A percentile compares a stretch with the other conserved stretches of the same genome.
Conservation (phyloP, 2,888 invertebrate species). For the Endomychus coccineus region DNA sequence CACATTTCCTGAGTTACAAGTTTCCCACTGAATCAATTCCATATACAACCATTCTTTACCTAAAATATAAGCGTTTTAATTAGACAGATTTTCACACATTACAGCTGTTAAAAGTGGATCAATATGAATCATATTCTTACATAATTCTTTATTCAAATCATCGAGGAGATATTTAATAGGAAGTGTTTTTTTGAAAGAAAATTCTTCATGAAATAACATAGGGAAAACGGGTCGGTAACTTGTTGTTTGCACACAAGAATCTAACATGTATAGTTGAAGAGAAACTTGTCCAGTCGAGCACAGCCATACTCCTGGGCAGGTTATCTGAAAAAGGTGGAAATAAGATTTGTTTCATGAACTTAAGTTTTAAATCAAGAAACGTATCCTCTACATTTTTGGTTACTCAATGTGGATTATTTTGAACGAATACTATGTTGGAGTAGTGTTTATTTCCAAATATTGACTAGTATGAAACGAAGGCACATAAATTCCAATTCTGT, state of each 20-base stretch:
- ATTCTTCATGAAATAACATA: slow-evolving; percentile 61
- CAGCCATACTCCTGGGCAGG: slow-evolving; percentile 82
- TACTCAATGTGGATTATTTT: too few species aligned
- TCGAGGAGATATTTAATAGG: slow-evolving; percentile 40
- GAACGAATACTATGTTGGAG: too few species aligned
- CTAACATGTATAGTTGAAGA: slow-evolving; percentile 60
- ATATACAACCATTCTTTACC: slow-evolving; percentile 55
- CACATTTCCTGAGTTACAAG: slow-evolving; percentile 44
- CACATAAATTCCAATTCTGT: too few species aligned
- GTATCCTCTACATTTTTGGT: too few species aligned
- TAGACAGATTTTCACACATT: too few species aligned
- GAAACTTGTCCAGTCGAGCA: slow-evolving; percentile 72
- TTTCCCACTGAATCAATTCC: slow-evolving; percentile 59
- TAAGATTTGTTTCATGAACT: too few species aligned
- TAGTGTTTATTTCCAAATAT: too few species aligned
- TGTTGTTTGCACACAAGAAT: slow-evolving; percentile 61
- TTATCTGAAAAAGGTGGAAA: slow-evolving; percentile 55
- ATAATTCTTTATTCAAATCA: slow-evolving; percentile 44
- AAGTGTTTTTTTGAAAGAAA: slow-evolving; percentile 59
- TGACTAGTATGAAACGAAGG: too few species aligned
- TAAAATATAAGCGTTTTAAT: slow-evolving; percentile 33
- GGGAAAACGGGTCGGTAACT: slow-evolving; percentile 64
- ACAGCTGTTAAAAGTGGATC: too few species aligned
- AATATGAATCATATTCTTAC: too few species aligned
- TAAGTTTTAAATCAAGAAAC: too few species aligned